Conservation (phyloP, 2,888 invertebrate genomes). For the Anoncus sp. region DNA sequence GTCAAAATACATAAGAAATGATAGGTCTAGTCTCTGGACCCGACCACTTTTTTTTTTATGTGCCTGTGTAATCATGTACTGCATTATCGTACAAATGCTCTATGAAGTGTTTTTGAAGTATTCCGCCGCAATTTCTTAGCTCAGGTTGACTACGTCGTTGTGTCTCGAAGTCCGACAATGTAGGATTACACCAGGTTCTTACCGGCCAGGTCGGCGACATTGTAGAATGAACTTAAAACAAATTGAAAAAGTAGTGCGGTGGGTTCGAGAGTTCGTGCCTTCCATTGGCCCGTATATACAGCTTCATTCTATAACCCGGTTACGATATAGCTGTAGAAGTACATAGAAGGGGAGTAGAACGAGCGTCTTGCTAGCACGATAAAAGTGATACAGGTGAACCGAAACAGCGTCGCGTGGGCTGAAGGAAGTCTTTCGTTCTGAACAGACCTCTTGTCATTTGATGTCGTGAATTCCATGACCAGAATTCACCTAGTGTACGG, state of each 20-base stretch:
- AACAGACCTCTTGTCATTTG: conserved; percentile 56
- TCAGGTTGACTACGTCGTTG: background rate
- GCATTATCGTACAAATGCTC: background rate
- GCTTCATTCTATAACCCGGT: background rate
- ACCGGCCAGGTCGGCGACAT: background rate
- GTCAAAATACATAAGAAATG: too few species aligned
- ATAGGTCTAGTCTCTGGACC: too few species aligned
- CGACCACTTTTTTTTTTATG: too few species aligned
- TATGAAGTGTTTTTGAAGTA: background rate
- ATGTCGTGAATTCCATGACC: conserved; percentile 58
- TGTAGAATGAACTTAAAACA: background rate
- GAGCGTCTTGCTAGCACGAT: background rate
- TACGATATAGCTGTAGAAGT: background rate
- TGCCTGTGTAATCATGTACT: too few species aligned
- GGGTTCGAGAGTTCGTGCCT: background rate
- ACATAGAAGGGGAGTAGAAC: background rate
- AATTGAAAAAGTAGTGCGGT: conserved; percentile 3
- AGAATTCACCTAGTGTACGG: conserved; percentile 28
- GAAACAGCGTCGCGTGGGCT: conserved; percentile 16
- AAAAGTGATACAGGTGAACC: conserved; percentile 3
- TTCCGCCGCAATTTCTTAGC: background rate
- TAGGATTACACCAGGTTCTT: background rate
- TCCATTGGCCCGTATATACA: conserved; percentile 8
- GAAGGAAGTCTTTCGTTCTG: conserved; percentile 27
- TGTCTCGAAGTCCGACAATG: background rate